Conservation (phyloP, 92 coral and sea anemone species). For the Pocillopora meandrina region DNA sequence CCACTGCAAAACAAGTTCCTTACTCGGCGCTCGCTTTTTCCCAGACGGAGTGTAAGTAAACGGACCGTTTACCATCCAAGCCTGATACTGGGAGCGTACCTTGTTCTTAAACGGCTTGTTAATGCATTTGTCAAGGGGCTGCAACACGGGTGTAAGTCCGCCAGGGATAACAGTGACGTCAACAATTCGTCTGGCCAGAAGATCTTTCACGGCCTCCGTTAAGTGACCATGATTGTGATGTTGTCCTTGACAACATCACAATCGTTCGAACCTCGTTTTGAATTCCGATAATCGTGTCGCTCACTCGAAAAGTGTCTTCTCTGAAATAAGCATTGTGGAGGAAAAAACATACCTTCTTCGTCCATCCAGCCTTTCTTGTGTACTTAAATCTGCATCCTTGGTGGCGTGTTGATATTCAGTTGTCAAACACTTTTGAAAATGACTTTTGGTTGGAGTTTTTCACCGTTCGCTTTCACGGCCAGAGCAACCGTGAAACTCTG, state of each 20-base stretch:
- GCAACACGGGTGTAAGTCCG: conserved; percentile 12
- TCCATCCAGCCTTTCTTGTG: conserved; percentile 3
- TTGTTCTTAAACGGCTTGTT: conserved; percentile 27
- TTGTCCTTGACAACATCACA: background rate
- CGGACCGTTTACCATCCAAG: conserved; percentile 36
- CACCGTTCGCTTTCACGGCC: conserved; percentile 23
- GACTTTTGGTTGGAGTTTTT: conserved; percentile 32
- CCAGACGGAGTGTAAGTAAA: conserved; percentile 24
- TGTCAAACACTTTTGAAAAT: conserved; percentile 25
- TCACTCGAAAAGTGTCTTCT: background rate
- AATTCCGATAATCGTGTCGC: background rate
- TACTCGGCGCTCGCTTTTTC: conserved; percentile 9
- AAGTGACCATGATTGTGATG: conserved; percentile 8
- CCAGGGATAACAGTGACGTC: conserved; percentile 27
- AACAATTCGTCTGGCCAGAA: conserved; percentile 8
- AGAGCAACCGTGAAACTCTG: conserved; percentile 33
- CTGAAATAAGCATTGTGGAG: background rate
- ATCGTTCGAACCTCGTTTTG: background rate
- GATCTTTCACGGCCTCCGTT: conserved; percentile 27
- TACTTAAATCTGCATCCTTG: conserved; percentile 11
- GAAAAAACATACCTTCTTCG: background rate
- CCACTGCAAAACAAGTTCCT: too few species aligned
- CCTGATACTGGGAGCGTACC: conserved; percentile 13
- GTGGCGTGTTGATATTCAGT: conserved; percentile 4
- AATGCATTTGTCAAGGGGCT: conserved; percentile 32